Evolutionary conservation across 2,888 invertebrate species (phyloP).

Genomic region (Agrotis exclamationis): DNA sequence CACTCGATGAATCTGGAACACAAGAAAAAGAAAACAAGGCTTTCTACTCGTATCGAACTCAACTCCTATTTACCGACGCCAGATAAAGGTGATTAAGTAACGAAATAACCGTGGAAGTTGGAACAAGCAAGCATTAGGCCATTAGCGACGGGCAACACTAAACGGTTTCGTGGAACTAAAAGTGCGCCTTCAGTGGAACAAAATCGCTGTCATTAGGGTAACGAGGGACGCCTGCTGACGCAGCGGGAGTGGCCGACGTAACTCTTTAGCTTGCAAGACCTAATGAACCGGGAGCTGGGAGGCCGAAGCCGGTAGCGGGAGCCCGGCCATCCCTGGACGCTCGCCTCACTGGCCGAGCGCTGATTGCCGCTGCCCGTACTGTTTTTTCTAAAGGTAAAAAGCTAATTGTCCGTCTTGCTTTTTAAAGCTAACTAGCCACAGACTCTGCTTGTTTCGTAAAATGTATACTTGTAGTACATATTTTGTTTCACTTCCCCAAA

Average conservation of each 20-base stretch:
- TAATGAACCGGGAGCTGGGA: slow-evolving; percentile 82
- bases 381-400: slow-evolving; percentile 71
- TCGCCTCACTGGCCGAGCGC: slow-evolving; percentile 66
- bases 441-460: slow-evolving; percentile 15
- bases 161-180: slow-evolving; percentile 85
- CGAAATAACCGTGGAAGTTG: slow-evolving; percentile 76
- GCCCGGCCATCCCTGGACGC: slow-evolving; percentile 77
- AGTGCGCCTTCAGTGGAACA: slow-evolving; percentile 84
- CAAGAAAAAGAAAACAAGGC: slow-evolving; percentile 22
- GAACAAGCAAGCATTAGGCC: slow-evolving; percentile 82
- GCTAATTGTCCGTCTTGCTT: slow-evolving; percentile 64
- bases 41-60: slow-evolving; percentile 48
- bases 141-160: slow-evolving; percentile 86
- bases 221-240: slow-evolving; percentile 87
- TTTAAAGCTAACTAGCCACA: slow-evolving; percentile 37
- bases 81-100: slow-evolving; percentile 78
- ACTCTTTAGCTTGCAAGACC: slow-evolving; percentile 84
- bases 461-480: not conserved
- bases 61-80: slow-evolving; percentile 65
- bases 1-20: slow-evolving; percentile 26
- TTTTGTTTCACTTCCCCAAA: not conserved
- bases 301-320: slow-evolving; percentile 68
- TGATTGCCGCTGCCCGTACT: slow-evolving; percentile 75
- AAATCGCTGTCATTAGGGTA: slow-evolving; percentile 90
- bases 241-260: slow-evolving; percentile 81